Base-by-base conservation (phyloP, 1,140 invertebrate species). In the Camponotus pennsylvanicus region DNA sequence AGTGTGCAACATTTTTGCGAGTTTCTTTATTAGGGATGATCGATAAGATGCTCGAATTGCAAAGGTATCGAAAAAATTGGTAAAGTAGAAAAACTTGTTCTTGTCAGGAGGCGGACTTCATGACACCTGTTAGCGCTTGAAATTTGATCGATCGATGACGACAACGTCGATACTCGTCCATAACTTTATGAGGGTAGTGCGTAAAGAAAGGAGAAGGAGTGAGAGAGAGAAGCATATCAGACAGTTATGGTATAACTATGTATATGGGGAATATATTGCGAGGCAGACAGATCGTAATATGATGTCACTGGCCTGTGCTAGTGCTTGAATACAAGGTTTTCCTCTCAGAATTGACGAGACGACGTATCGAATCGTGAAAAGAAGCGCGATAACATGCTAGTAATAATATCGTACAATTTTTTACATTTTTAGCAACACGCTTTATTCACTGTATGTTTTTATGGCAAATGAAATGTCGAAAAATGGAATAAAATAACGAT, bases 71-170 rank as follows among this genome's bases (percentile, higher is more conserved):
- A 67, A 69, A 70, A 79, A 86, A 91, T 86, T 88, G 63, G 82
- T 59, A 91, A 92, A 95, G 94, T 95, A 94, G 93, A 95, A 94
- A 94, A 93, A 93, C 94, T 93, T 95, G 94, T 95, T 88, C 85
- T 76, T 88, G 91, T 93, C 92, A 90, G 40, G 57, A 91, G 83
- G 86, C 88, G 79, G 86, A 88, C 88, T 89, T 84, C 84, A 78
- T 88, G 91, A 94, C 92, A 93, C 91, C 91, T 92, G 92, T 93
- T 92, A 92, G 83, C 80, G 32, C 86, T 80, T 85, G 89, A 92
- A 93, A 92, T 95, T 94, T 95, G 94, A 95, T 95, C 92, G 94
- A 95, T 95, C 91, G 90, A 67, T 77, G 59, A 87, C 75, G 85
- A 89, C 79, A 76, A 87, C 71, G 80, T 85, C 86, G 86, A 90